Evolutionary conservation across 2,797 vertebrate species (phyloP).

Genomic region (Merluccius polli): DNA sequence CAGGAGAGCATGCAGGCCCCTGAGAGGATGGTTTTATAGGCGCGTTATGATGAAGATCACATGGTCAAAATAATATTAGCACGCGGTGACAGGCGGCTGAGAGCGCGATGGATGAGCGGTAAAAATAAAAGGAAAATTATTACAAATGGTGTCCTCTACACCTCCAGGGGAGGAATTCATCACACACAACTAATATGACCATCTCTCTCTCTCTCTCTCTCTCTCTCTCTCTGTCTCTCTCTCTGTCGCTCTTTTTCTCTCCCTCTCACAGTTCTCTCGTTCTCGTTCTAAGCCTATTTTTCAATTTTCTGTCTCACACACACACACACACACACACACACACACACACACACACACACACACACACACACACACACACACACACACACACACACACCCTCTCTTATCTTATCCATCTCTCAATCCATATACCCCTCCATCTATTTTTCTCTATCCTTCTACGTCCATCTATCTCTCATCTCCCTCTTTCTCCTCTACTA

Average conservation of each 20-base stretch:
- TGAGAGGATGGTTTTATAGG: conserved; percentile 72
- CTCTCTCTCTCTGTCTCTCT: conserved; percentile 14
- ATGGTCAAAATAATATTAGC: conserved; percentile 69
- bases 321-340: too few species aligned
- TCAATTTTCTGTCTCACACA: not conserved
- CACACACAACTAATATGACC: conserved; percentile 67
- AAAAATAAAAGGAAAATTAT: conserved; percentile 76
- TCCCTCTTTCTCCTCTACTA: conserved; percentile 11
- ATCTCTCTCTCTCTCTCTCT: conserved; percentile 25
- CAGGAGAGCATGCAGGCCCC: too few species aligned
- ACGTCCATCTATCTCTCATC: conserved; percentile 12
- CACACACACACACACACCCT: conserved; percentile 37
- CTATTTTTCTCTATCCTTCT: conserved; percentile 22
- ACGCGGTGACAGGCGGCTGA: conserved; percentile 62
- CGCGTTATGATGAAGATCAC: conserved; percentile 66
- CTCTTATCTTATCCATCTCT: conserved; percentile 17
- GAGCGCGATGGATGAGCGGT: conserved; percentile 65
- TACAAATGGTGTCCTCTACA: conserved; percentile 75
- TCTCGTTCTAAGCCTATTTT: too few species aligned
- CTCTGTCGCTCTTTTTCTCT: conserved; percentile 1
- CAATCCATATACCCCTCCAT: conserved; percentile 7
- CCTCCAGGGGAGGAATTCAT: conserved; percentile 69
- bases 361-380: too few species aligned
- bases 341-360: too few species aligned
- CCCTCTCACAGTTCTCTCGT: not conserved